phyloP scores from a whole-genome alignment of 2,113 vertebrate genomes.

The Phalacrocorax pelagicus region DNA sequence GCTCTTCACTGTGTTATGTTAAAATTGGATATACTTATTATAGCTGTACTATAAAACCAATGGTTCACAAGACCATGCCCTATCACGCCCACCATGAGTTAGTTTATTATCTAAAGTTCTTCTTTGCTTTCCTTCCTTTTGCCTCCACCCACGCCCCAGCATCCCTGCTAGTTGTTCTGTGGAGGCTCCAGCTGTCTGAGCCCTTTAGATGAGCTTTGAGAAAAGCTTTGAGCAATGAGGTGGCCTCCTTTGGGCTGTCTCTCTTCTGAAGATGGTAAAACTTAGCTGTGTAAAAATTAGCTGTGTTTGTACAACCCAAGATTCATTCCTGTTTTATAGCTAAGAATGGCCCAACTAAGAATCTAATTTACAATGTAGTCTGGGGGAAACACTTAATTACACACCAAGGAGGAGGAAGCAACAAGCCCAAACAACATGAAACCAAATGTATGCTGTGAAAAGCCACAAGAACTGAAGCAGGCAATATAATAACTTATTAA shows the following conservation, averaged over 20 bases:
- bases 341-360: constrained; percentile 8
- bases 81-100: background rate
- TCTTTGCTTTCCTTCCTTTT: background rate
- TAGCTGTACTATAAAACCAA: background rate
- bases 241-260: background rate
- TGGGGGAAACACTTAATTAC: constrained; percentile 45
- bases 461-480: background rate
- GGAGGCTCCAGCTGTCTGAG: background rate
- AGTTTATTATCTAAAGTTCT: constrained; percentile 12
- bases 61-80: background rate
- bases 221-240: background rate
- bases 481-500: background rate
- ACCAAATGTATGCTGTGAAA: background rate
- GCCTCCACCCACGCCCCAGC: background rate
- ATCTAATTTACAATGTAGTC: background rate
- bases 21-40: background rate
- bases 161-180: background rate
- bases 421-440: background rate
- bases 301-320: background rate
- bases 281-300: constrained; percentile 13
- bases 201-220: background rate
- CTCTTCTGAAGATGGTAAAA: constrained; percentile 3
- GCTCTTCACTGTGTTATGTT: background rate
- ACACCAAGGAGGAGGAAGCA: background rate
- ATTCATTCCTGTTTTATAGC: background rate